Base-by-base conservation (phyloP, 2,113 vertebrate species). In the Tychaedon coryphoeus region DNA sequence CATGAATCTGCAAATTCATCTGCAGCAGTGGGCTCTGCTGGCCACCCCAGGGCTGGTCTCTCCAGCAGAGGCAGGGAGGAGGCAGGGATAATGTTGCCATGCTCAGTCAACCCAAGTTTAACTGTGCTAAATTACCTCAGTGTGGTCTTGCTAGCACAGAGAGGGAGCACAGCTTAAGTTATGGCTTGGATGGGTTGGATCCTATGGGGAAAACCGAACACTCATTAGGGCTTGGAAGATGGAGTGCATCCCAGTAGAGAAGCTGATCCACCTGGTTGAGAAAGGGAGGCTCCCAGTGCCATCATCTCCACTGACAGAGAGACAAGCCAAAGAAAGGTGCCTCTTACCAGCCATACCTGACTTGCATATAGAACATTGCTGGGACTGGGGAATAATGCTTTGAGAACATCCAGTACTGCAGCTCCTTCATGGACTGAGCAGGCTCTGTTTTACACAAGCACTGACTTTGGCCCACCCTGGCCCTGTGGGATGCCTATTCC, bases 1-100 rank as follows among this genome's bases (percentile, higher is more conserved):
- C 5, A 11, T 20, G n/a, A 78, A 22, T 38, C 64, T 92, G 12
- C 33, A 67, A 73, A 77, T 62, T 72, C 33, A 64, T 34, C 57
- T 57, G 72, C 71, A 82, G 57, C 2, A 2, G 14, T 1, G 3
- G 29, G 23, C 31, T 84, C 5, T 62, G 34, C 57, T 90, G 48
- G 60, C 15, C 66, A 51, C 23, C 58, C 45, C 42, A 73, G 86
- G 20, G n/a, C 22, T 69, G 36, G 28, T 57, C 3, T 67, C 19
- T 86, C 31, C 40, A 57, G 54, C 19, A 83, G n/a, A 45, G 42
- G 22, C 60, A 69, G 56, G 16, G 17, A 69, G 31, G 51, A 2
- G 0, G 42, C 10, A 16, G 12, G n/a, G 11, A 48, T 60, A 28
- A 71, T 1, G 0, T 24, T 74, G 24, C 57, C 67, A 65, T 2